Conservation (phyloP, 2,113 vertebrate species). For the Psilopsiagon aurifrons region DNA sequence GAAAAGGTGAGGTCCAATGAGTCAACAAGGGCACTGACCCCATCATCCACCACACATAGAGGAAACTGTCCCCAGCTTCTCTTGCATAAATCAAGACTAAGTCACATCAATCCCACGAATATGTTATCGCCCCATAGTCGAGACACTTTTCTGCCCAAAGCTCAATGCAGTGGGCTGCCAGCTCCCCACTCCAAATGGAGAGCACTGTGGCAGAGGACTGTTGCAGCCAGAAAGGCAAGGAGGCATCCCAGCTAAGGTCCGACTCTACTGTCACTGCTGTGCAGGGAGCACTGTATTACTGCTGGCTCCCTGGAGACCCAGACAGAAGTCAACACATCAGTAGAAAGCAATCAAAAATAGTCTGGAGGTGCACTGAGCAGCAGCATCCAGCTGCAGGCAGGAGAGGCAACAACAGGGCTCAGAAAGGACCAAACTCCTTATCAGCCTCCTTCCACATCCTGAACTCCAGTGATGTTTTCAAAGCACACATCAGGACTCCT, state of each 20-base stretch:
- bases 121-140: neutral
- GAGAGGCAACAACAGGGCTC: neutral
- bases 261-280: rapidly evolving
- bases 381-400: neutral
- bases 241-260: neutral
- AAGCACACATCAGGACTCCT: neutral
- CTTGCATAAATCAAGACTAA: neutral
- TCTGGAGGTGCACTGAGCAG: neutral
- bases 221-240: neutral
- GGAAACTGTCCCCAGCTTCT: neutral
- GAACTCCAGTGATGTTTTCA: neutral
- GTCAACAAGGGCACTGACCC: neutral
- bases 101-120: neutral
- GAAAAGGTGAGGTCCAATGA: neutral
- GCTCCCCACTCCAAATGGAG: neutral
- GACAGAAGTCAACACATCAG: neutral
- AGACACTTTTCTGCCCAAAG: neutral
- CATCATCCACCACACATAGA: neutral
- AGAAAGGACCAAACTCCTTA: neutral
- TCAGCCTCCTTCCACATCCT: neutral
- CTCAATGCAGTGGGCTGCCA: neutral
- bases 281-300: neutral
- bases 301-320: neutral
- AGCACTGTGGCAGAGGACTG: neutral
- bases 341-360: conserved; percentile 3